Conservation (phyloP, 2,113 vertebrate genomes). For the Lepisosteus oculatus region DNA sequence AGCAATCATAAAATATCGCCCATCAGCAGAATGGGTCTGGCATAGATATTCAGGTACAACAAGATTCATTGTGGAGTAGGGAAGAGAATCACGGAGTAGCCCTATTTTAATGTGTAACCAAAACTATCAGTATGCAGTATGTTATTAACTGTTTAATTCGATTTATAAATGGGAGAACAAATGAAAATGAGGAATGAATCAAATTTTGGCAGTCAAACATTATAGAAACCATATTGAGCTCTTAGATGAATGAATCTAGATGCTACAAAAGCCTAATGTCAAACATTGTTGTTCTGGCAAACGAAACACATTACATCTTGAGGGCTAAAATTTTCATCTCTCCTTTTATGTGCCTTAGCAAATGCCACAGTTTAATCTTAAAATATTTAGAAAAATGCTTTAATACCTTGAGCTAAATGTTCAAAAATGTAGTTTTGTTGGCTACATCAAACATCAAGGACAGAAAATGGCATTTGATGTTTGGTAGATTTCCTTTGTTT, state of each 20-base stretch:
- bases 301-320: constrained; percentile 33
- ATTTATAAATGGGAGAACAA: constrained; percentile 23
- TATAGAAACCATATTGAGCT: constrained; percentile 17
- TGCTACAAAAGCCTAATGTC: constrained; percentile 18
- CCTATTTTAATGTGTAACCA: constrained; percentile 16
- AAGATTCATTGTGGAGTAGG: constrained; percentile 26
- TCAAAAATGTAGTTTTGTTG: too few relatives aligned
- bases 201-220: constrained; percentile 17
- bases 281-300: constrained; percentile 2
- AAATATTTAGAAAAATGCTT: too few relatives aligned
- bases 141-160: constrained; percentile 38
- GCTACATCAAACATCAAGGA: too few relatives aligned
- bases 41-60: constrained; percentile 34
- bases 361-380: too few relatives aligned
- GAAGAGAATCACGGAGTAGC: constrained; percentile 35
- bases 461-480: too few relatives aligned
- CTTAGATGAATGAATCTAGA: constrained; percentile 27
- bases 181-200: constrained; percentile 27
- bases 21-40: constrained; percentile 47
- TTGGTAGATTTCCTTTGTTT: too few relatives aligned
- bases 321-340: not conserved
- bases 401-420: too few relatives aligned
- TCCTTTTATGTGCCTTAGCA: too few relatives aligned
- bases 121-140: constrained; percentile 28
- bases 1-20: constrained; percentile 42